Evolutionary conservation across 1,140 invertebrate species (phyloP).

Genomic region (Pemphigus obesinymphae): DNA sequence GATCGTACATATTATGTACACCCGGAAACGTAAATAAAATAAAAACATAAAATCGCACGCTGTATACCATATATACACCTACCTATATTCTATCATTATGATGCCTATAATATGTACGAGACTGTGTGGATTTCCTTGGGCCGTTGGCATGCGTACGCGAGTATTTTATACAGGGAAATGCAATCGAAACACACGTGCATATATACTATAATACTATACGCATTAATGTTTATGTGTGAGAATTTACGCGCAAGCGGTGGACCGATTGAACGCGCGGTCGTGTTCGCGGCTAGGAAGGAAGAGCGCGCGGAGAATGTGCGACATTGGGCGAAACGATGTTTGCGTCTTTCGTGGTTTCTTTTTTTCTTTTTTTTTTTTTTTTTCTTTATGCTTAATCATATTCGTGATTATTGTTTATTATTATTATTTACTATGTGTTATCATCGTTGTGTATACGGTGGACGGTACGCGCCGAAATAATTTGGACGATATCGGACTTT

Average conservation of each 20-base stretch:
- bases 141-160: too few species aligned
- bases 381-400: too few species aligned
- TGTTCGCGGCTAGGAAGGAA: not conserved
- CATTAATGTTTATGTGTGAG: not conserved
- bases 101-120: not conserved
- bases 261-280: not conserved
- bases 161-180: not conserved
- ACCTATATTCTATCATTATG: not conserved
- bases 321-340: not conserved
- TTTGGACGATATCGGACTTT: too few species aligned
- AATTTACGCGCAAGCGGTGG: not conserved
- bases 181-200: not conserved
- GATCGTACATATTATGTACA: not conserved
- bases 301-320: not conserved
- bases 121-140: slow-evolving; percentile 8
- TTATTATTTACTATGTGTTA: too few species aligned
- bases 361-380: not conserved
- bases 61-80: not conserved
- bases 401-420: too few species aligned
- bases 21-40: not conserved
- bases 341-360: not conserved
- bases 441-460: not conserved
- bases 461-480: not conserved
- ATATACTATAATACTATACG: not conserved
- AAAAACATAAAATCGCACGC: not conserved